A percentile compares a stretch with the other conserved stretches of the same genome.
Conservation (phyloP, 2,888 invertebrate genomes). For the Coelopa pilipes region DNA sequence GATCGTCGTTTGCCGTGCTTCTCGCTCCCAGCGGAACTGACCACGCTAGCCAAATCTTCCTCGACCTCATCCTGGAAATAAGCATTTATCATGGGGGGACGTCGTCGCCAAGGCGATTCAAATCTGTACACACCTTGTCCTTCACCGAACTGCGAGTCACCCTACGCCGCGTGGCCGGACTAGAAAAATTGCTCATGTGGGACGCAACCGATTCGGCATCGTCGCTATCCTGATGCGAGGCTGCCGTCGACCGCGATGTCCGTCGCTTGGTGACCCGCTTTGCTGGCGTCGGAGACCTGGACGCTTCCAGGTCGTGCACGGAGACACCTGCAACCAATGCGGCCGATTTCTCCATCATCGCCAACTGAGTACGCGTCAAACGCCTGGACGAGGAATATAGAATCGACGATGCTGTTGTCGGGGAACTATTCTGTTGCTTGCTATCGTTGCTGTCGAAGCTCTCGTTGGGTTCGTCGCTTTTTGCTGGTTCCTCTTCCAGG, state of each 20-base stretch:
- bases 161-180: slow-evolving; percentile 42
- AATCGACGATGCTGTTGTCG: slow-evolving; percentile 16
- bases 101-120: too few relatives aligned
- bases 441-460: slow-evolving; percentile 8
- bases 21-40: slow-evolving; percentile 49
- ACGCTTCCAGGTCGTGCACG: neutral
- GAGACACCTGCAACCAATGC: slow-evolving; percentile 39
- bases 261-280: slow-evolving; percentile 44
- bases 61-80: slow-evolving; percentile 47
- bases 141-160: slow-evolving; percentile 49
- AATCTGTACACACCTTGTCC: slow-evolving; percentile 44
- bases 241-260: slow-evolving; percentile 43
- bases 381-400: slow-evolving; percentile 49
- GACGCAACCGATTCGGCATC: slow-evolving; percentile 54
- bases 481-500: slow-evolving; percentile 15
- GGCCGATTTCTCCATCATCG: slow-evolving; percentile 51
- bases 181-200: slow-evolving; percentile 46
- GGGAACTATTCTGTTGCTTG: slow-evolving; percentile 8
- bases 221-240: slow-evolving; percentile 47
- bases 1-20: slow-evolving; percentile 42
- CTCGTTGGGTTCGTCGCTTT: slow-evolving; percentile 16
- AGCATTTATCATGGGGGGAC: neutral
- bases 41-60: slow-evolving; percentile 48
- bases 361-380: slow-evolving; percentile 55
- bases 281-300: slow-evolving; percentile 28